Base-by-base conservation (phyloP, 1,140 invertebrate species). In the Cherax destructor region DNA sequence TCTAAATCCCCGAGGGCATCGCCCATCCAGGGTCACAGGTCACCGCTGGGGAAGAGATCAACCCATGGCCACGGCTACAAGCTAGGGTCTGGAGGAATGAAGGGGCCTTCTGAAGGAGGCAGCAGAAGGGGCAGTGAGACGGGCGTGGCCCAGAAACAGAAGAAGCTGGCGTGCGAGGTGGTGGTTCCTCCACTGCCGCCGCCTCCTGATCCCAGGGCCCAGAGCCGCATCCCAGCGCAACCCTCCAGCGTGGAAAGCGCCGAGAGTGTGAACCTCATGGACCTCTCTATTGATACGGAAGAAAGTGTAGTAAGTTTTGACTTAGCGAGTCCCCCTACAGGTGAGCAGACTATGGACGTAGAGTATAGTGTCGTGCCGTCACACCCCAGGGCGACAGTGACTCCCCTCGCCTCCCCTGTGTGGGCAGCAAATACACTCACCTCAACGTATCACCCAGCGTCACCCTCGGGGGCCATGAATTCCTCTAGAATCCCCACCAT, bases 251-350 rank as follows among this genome's bases (percentile, higher is more conserved):
- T 85, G 83, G 89, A 91, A 24, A 91, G 89, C 21, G 81, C 83
- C 77, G 89, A 91, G 59, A 91, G 89, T 72, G 77, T 91, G n/a
- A 91, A 91, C 83, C 89, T 91, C 21, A 91, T 91, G 89, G 89
- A 91, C n/a, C 89, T 91, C 47, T 91, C 89, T 16, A 91, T 76
- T 86, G 89, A 91, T 50, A 91, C 74, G 16, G 89, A 91, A n/a
- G n/a, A 72, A 21, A n/a, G 65, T 30, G 7, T 30, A n/a, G 78
- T 49, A 49, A 83, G 61, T 47, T 41, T 86, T 59, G 79, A 80
- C 59, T 30, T 65, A 56, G 61, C 13, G 52, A 78, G 18, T 16
- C 18, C 69, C 56, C 24, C 65, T 7, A 18, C 7, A 52, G 76
- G 56, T 7, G 77, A 50, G 50, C 74, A 77, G 59, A 69, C 13